Conservation (phyloP, 2,888 invertebrate genomes). For the Polymixis lichenea region DNA sequence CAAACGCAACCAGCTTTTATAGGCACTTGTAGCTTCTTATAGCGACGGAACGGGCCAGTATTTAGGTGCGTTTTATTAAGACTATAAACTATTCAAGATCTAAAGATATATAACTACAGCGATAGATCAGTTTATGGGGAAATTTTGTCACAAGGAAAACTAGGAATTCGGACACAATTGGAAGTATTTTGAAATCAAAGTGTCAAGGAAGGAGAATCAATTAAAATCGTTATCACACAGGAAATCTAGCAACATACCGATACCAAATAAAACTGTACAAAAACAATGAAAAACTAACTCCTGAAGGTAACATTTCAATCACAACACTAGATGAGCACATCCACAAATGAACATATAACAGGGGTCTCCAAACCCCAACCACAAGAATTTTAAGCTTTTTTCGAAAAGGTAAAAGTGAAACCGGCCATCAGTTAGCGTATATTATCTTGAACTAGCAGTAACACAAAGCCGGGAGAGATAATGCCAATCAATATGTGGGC, state of each 20-base stretch:
- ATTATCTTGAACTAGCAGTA: constrained; percentile 85
- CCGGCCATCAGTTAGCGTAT: constrained; percentile 83
- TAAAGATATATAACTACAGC: constrained; percentile 4
- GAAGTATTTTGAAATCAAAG: not conserved
- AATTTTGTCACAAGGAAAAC: not conserved
- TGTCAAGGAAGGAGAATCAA: constrained; percentile 1
- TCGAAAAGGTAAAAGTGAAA: constrained; percentile 65
- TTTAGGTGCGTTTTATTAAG: constrained; percentile 46
- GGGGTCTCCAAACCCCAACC: constrained; percentile 60
- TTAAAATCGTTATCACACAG: not conserved
- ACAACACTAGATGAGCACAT: constrained; percentile 65
- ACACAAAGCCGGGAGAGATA: constrained; percentile 76
- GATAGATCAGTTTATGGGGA: not conserved
- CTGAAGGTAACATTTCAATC: constrained; percentile 52
- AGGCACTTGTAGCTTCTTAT: constrained; percentile 59
- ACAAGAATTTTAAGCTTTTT: constrained; percentile 58
- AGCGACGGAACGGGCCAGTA: constrained; percentile 22
- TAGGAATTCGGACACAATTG: not conserved
- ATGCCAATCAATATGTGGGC: constrained; percentile 83
- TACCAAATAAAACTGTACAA: constrained; percentile 48
- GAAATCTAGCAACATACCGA: constrained; percentile 49
- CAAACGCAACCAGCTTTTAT: constrained; percentile 55
- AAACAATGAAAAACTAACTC: constrained; percentile 47
- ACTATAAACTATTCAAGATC: constrained; percentile 45
- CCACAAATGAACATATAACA: constrained; percentile 66